phyloP scores from a whole-genome alignment of 2,888 invertebrate species.

The Melikaiella ostensackeni region DNA sequence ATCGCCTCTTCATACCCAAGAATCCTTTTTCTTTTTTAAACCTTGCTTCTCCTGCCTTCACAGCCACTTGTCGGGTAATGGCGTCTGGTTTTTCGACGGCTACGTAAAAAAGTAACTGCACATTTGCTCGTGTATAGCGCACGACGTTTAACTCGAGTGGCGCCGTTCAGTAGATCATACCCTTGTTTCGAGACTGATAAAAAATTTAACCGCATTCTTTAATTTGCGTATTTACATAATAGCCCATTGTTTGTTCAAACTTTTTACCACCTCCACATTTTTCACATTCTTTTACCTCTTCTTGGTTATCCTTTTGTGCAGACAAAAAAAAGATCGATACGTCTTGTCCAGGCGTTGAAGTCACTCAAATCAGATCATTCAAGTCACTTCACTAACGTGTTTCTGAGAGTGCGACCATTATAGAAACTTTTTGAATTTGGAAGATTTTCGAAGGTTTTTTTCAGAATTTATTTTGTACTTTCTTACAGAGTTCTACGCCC shows the following conservation, averaged over 20 bases:
- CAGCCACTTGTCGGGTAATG: conserved; percentile 30
- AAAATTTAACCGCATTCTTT: conserved; percentile 28
- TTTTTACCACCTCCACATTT: neutral
- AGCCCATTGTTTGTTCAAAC: conserved; percentile 19
- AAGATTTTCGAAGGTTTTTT: neutral
- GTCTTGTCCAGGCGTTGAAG: neutral
- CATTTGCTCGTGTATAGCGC: conserved; percentile 17
- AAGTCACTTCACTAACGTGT: neutral
- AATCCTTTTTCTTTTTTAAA: neutral
- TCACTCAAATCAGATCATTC: neutral
- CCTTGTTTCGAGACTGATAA: conserved; percentile 26
- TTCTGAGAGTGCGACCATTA: no score
- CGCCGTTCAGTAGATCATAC: conserved; percentile 28
- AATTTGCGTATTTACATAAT: conserved; percentile 33
- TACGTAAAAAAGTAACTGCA: conserved; percentile 31
- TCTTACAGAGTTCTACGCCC: neutral
- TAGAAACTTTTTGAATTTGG: neutral
- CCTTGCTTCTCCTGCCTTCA: conserved; percentile 15
- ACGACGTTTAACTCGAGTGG: conserved; percentile 27
- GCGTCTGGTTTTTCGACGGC: conserved; percentile 33
- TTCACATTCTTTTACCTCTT: conserved; percentile 1
- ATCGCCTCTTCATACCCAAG: conserved; percentile 4
- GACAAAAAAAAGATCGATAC: neutral
- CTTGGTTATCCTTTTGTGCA: neutral
- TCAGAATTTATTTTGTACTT: neutral